These are phyloP conservation scores for Nerophis ophidion DNA, from an alignment of 2,113 vertebrate species.

Conservation along the genomic window DNA sequence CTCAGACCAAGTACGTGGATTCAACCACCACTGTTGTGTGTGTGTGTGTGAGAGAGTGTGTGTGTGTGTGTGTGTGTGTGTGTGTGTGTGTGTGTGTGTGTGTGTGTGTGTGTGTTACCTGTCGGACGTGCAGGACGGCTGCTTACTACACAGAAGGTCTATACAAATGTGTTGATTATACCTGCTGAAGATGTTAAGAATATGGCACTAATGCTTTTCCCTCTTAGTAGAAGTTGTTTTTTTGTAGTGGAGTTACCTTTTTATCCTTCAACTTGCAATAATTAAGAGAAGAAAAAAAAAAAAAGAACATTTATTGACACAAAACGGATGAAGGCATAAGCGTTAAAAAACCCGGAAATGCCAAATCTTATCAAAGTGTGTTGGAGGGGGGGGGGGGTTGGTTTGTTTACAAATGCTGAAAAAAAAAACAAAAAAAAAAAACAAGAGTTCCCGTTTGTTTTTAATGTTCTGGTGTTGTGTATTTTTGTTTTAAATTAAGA, in stretches of 20 bases:
- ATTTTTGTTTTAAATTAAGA: constrained; percentile 75
- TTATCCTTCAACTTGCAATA: constrained; percentile 77
- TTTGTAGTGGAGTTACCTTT: constrained; percentile 70
- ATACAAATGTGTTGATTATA: constrained; percentile 70
- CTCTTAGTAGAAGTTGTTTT: constrained; percentile 66
- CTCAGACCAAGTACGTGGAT: constrained; percentile 70
- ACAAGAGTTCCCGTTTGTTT: constrained; percentile 66
- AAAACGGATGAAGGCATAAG: constrained; percentile 71
- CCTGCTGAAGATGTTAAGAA: constrained; percentile 78
- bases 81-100: constrained; percentile 44
- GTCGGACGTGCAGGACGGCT: constrained; percentile 68
- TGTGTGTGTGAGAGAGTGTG: constrained; percentile 42
- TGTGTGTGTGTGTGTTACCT: constrained; percentile 68
- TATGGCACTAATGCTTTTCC: constrained; percentile 95
- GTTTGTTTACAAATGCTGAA: constrained; percentile 75
- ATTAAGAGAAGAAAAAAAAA: constrained; percentile 66
- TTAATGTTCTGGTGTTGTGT: constrained; percentile 74
- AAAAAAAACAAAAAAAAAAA: constrained; percentile 48
- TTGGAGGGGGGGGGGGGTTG: constrained; percentile 55
- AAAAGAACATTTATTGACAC: constrained; percentile 66
- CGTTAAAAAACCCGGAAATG: constrained; percentile 67
- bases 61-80: constrained; percentile 28
- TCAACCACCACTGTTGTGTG: constrained; percentile 52
- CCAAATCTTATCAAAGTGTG: constrained; percentile 76
- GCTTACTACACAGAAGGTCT: constrained; percentile 73